phyloP scores from a whole-genome alignment of 1,140 invertebrate species.

The Pantala flavescens region DNA sequence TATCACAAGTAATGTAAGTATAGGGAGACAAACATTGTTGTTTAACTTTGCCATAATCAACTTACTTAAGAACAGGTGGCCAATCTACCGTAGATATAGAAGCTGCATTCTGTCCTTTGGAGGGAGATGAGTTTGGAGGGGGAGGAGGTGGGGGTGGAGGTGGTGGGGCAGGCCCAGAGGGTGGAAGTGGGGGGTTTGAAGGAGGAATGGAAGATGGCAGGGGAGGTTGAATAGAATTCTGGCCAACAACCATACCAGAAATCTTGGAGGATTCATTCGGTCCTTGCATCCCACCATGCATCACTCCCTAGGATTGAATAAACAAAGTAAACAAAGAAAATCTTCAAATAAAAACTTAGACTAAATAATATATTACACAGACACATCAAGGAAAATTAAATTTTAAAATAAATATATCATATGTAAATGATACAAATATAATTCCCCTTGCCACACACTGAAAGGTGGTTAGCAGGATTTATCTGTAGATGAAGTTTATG shows the following conservation, averaged over 20 bases:
- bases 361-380: no score
- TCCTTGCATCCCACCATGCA: background rate
- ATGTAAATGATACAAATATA: no score
- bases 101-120: slow-evolving; percentile 20
- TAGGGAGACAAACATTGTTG: no score
- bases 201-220: slow-evolving; percentile 17
- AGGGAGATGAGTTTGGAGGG: slow-evolving; percentile 19
- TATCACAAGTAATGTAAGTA: no score
- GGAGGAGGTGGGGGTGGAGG: slow-evolving; percentile 25
- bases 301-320: background rate
- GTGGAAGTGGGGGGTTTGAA: slow-evolving; percentile 19
- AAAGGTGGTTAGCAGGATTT: no score
- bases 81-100: slow-evolving; percentile 44
- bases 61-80: slow-evolving; percentile 55
- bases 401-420: no score
- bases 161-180: slow-evolving; percentile 19
- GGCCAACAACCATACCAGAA: background rate
- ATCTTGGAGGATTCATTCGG: background rate
- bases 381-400: no score
- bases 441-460: no score
- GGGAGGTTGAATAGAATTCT: slow-evolving; percentile 26
- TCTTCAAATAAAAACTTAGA: no score
- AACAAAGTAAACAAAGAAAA: no score
- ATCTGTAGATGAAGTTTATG: no score
- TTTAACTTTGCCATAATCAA: no score